phyloP scores from a whole-genome alignment of 2,797 vertebrate species.

The Falco novaeseelandiae region DNA sequence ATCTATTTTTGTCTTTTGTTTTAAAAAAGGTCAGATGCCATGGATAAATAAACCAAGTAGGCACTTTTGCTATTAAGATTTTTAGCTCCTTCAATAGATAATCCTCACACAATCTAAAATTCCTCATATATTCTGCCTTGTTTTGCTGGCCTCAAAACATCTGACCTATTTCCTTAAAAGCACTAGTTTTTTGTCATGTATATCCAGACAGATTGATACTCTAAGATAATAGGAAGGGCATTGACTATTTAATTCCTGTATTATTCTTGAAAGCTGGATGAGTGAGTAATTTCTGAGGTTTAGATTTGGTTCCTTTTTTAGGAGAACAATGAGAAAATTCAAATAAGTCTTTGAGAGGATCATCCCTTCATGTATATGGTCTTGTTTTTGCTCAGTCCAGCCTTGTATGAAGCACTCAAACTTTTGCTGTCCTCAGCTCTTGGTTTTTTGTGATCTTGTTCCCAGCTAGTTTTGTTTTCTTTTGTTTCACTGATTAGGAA shows the following conservation, averaged over 20 bases:
- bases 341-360: neutral
- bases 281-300: neutral
- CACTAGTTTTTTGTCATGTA: neutral
- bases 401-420: neutral
- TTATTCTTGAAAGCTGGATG: neutral
- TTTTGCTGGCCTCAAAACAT: neutral
- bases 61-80: neutral
- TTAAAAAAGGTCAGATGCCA: neutral
- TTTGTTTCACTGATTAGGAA: neutral
- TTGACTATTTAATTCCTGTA: neutral
- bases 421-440: neutral
- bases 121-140: neutral
- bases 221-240: neutral
- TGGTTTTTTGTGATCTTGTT: neutral
- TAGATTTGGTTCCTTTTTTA: neutral
- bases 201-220: neutral
- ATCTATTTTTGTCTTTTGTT: neutral
- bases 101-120: neutral
- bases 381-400: neutral
- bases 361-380: neutral
- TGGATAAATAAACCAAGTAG: neutral
- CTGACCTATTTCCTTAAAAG: neutral
- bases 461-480: neutral
- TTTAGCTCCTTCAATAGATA: neutral
- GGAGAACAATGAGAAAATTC: neutral